Base-by-base conservation (phyloP, 2,888 invertebrate genomes). In the Ochropleura plecta region DNA sequence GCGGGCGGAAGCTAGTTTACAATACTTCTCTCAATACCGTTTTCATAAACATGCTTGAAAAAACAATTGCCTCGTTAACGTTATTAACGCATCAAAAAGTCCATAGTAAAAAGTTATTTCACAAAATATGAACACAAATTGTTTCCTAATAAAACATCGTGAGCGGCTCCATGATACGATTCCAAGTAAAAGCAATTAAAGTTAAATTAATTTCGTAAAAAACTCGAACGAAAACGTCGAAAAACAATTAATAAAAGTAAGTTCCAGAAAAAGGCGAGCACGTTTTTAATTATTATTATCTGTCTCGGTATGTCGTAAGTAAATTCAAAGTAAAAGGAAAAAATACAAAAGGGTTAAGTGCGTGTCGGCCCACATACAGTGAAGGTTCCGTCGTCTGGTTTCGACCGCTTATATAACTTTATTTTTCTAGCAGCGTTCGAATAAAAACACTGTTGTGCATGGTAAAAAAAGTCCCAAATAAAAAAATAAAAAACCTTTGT, bases 171-270 rank as follows among this genome's bases (percentile, higher is more conserved):
- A n/a, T 49, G 59, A 73, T 73, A 73, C 62, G 59, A 42, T 83
- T 83, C 83, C 73, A 44, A 59, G 85, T 73, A 83, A 75, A 64
- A 59, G 62, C 46, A 82, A 84, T 85, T 70, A 73, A 65, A 70
- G 4, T 55, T 57, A 42, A 68, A 71, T 81, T 66, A 69, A 70
- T 82, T 69, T 64, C 3, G n/a, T 30, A 75, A 82, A n/a, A 71
- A 73, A 78, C 73, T 72, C 64, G 14, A 44, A 69, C 78, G 44
- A 78, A 70, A 85, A 71, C 55, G 60, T 64, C 44, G 18, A 60
- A 69, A 71, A 73, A 73, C 72, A 81, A 74, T 82, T 70, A 70
- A 66, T 48, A 73, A 82, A 79, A 82, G 75, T 44, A 62, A 64
- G 18, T 40, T 42, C 18, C 44, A 67, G 42, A 81, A 79, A 86